Base-by-base conservation (phyloP, 1,140 invertebrate species). In the Doryteuthis pealeii region DNA sequence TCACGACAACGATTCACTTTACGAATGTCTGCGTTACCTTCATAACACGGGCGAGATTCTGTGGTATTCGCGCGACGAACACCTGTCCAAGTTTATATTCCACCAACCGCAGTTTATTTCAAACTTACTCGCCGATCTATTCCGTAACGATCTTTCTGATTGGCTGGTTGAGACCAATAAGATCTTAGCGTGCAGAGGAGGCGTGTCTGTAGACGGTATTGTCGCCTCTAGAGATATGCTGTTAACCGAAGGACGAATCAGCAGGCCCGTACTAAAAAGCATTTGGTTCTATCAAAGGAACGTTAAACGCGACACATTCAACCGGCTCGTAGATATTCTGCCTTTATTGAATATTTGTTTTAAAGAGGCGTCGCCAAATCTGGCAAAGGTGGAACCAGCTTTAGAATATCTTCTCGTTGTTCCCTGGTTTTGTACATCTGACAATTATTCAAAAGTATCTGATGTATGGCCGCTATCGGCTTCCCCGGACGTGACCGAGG, bases 11-110 rank as follows among this genome's bases (percentile, higher is more conserved):
- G 78, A 82, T 18, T 79, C 82, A n/a, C 67, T 88, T 5, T 62
- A 73, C 22, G 81, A 83, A n/a, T 83, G 81, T 70, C 65, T 87
- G n/a, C 74, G 81, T 43, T 83, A 84, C 75, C 72, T 85, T 12
- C 79, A 82, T 73, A 82, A 84, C 70, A 83, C 78, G 70, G 87
- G 85, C 10, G 85, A 88, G 69, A 76, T 88, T 1, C 70, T 88
- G 18, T 88, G 86, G 86, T 83, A 77, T 49, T 71, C 77, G 32
- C 74, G 82, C 5, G 78, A 77, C 26, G 75, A 80, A 58, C 74
- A 77, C 0, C 71, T 86, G 15, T 79, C 80, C 6, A 74, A 81
- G 31, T 79, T 82, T 15, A 62, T 88, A 2, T 88, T 86, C 75
- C 86, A 86, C 72, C 78, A 79, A 72, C 86, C 86, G 32, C 49